Conservation (phyloP, 2,888 invertebrate genomes). For the Sinhomidia bicolor region DNA sequence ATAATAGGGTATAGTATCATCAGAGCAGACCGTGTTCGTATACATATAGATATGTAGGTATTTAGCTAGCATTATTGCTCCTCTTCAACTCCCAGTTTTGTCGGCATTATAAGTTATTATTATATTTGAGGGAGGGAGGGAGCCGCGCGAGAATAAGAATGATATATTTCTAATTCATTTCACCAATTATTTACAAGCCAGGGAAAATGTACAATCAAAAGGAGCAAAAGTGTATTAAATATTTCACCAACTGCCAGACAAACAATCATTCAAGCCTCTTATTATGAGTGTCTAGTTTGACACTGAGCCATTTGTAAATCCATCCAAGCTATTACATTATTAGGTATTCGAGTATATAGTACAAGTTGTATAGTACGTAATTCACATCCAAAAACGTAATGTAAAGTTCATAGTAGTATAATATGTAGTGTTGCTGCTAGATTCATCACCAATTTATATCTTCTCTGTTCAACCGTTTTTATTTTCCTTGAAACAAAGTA, state of each 20-base stretch:
- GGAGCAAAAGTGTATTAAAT: slow-evolving; percentile 64
- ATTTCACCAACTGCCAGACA: slow-evolving; percentile 70
- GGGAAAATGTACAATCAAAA: slow-evolving; percentile 28
- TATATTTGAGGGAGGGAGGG: too few relatives aligned
- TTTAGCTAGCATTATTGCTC: too few relatives aligned
- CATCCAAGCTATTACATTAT: neutral
- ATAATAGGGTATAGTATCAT: too few relatives aligned
- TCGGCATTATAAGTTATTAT: too few relatives aligned
- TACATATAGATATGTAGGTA: too few relatives aligned
- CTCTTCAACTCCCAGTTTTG: too few relatives aligned
- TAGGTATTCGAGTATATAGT: too few relatives aligned
- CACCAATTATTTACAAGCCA: slow-evolving; percentile 38
- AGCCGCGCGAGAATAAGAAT: too few relatives aligned
- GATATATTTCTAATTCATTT: slow-evolving; percentile 40
- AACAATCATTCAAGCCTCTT: slow-evolving; percentile 69
- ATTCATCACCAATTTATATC: slow-evolving; percentile 23
- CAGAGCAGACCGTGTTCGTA: too few relatives aligned
- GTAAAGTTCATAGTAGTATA: too few relatives aligned
- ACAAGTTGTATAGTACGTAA: neutral
- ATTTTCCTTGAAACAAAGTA: neutral
- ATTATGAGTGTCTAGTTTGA: slow-evolving; percentile 71
- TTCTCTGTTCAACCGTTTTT: neutral
- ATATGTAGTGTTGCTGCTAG: neutral
- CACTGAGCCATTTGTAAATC: slow-evolving; percentile 74
- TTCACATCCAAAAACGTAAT: too few relatives aligned